Conservation (phyloP, 2,113 vertebrate species). For the Sander lucioperca region DNA sequence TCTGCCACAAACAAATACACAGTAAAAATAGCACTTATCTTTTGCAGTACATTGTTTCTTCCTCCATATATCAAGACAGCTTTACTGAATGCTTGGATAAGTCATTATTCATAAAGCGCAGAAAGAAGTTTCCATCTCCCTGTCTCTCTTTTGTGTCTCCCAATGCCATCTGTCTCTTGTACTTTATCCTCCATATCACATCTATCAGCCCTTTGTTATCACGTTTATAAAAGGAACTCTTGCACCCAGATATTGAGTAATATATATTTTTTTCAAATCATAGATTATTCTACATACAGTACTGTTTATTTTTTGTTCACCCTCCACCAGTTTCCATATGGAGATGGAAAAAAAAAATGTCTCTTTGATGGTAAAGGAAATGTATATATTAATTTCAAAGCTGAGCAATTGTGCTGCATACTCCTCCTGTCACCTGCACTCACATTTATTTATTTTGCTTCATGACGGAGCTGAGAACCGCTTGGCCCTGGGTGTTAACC, state of each 20-base stretch:
- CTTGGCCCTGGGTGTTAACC: not conserved
- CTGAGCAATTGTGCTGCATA: not conserved
- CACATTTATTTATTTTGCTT: not conserved
- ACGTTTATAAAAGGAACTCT: constrained; percentile 12
- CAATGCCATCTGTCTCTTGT: constrained; percentile 35
- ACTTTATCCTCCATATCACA: constrained; percentile 53
- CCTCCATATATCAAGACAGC: constrained; percentile 36
- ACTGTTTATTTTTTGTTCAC: not conserved
- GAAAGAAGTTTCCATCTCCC: constrained; percentile 44
- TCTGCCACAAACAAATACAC: constrained; percentile 27
- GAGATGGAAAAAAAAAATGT: constrained; percentile 28
- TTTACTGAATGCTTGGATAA: constrained; percentile 53
- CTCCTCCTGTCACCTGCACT: not conserved
- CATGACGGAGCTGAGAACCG: not conserved
- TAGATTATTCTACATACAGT: constrained; percentile 16
- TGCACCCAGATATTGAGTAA: constrained; percentile 2
- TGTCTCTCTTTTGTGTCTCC: constrained; percentile 34
- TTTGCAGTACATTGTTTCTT: constrained; percentile 2
- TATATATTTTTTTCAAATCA: constrained; percentile 36
- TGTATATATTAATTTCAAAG: constrained; percentile 4
- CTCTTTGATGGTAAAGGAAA: constrained; percentile 19
- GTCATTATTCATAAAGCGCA: constrained; percentile 45
- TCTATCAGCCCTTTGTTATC: constrained; percentile 56
- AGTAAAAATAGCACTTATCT: constrained; percentile 48
- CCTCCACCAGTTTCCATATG: constrained; percentile 5